Percentiles rank a stretch among this genome's conserved stretches.
Conservation (phyloP, 2,888 invertebrate species). For the Agonopterix subpropinquella region DNA sequence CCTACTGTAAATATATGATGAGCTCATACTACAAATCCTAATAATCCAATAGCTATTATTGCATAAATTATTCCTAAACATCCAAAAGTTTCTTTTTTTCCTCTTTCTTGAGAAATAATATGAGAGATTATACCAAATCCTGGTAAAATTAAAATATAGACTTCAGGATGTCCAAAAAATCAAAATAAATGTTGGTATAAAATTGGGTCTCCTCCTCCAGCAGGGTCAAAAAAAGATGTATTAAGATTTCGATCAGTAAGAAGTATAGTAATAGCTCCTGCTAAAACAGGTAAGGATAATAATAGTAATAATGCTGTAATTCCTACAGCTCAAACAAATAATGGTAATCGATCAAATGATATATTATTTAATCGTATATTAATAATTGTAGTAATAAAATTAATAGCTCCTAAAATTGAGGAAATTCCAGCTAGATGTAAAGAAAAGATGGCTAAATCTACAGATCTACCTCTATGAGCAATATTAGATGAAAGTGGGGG, state of each 20-base stretch:
- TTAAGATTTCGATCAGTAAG: conserved; percentile 87
- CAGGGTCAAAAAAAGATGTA: conserved; percentile 88
- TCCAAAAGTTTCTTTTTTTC: conserved; percentile 85
- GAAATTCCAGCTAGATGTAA: conserved; percentile 84
- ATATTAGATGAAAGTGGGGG: conserved; percentile 80
- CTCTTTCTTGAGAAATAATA: conserved; percentile 83
- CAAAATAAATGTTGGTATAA: conserved; percentile 90
- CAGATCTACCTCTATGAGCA: conserved; percentile 79
- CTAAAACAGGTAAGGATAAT: conserved; percentile 83
- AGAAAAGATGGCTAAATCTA: conserved; percentile 86
- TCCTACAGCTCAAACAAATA: conserved; percentile 85
- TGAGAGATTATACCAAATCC: conserved; percentile 90
- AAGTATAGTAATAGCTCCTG: conserved; percentile 87
- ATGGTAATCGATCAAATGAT: conserved; percentile 78
- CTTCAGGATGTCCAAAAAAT: conserved; percentile 92
- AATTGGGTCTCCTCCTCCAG: conserved; percentile 87
- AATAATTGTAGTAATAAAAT: conserved; percentile 86
- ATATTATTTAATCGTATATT: conserved; percentile 80
- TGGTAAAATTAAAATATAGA: conserved; percentile 90
- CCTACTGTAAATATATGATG: conserved; percentile 92
- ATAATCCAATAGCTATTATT: conserved; percentile 86
- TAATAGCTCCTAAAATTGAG: conserved; percentile 85
- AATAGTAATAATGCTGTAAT: conserved; percentile 72
- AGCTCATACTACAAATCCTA: conserved; percentile 90
- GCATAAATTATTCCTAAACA: conserved; percentile 87